These are phyloP conservation scores for Caenorhabditis japonica DNA, from an alignment of 2,888 invertebrate genomes.

Conservation along the genomic window DNA sequence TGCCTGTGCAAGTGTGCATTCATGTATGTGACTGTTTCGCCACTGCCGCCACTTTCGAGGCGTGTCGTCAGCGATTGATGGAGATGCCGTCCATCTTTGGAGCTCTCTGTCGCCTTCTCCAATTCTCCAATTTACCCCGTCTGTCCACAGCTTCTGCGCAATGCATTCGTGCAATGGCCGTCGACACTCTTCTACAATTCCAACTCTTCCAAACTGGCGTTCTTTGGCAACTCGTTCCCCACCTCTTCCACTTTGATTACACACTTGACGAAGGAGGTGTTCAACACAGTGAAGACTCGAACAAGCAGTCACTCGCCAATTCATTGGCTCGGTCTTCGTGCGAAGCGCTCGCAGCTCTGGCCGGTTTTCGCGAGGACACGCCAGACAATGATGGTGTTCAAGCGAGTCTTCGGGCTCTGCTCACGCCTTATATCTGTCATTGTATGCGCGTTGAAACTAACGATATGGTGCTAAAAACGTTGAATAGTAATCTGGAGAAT, in stretches of 20 bases:
- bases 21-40: conserved; percentile 92
- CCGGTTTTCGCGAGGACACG: conserved; percentile 82
- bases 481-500: conserved; percentile 95
- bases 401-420: conserved; percentile 82
- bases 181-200: conserved; percentile 89
- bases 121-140: conserved; percentile 88
- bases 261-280: conserved; percentile 92
- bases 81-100: conserved; percentile 89
- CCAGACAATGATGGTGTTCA: conserved; percentile 83
- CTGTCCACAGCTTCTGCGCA: conserved; percentile 90
- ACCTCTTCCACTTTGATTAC: conserved; percentile 94
- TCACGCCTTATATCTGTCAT: conserved; percentile 90
- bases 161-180: conserved; percentile 88
- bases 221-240: conserved; percentile 90
- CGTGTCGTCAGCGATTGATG: conserved; percentile 89
- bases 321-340: conserved; percentile 90
- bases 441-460: conserved; percentile 82
- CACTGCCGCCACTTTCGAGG: conserved; percentile 94
- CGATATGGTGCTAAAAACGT: conserved; percentile 84
- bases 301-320: conserved; percentile 89
- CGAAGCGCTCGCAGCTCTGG: conserved; percentile 87
- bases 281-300: conserved; percentile 70
- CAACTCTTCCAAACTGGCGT: conserved; percentile 86
- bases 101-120: conserved; percentile 88
- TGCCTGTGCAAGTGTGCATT: conserved; percentile 87